phyloP scores from a whole-genome alignment of 2,888 invertebrate genomes.

The Melinaea menophilus region DNA sequence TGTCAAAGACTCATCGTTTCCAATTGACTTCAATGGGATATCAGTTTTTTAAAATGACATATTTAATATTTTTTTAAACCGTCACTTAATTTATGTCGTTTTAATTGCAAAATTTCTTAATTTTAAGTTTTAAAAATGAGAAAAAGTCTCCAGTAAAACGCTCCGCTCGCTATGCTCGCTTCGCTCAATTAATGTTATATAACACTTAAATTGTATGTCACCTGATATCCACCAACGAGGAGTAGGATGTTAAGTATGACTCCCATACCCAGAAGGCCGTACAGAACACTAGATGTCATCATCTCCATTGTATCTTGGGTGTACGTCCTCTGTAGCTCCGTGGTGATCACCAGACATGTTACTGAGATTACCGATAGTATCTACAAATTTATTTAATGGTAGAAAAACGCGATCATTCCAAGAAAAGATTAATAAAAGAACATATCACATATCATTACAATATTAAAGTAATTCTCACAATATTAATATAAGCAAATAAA shows the following conservation, averaged over 20 bases:
- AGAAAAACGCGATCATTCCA: conserved; percentile 5
- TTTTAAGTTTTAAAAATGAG: too few species aligned
- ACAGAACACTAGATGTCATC: conserved; percentile 58
- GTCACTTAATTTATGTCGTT: too few species aligned
- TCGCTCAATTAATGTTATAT: too few species aligned
- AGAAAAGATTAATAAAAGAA: too few species aligned
- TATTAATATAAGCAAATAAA: conserved; percentile 62
- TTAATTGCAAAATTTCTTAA: too few species aligned
- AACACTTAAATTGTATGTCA: conserved; percentile 29
- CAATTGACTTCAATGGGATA: too few species aligned
- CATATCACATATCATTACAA: too few species aligned
- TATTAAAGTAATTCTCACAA: conserved; percentile 55
- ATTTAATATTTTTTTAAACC: too few species aligned
- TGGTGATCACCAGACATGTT: conserved; percentile 54
- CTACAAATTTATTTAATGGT: conserved; percentile 38
- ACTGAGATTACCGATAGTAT: conserved; percentile 54
- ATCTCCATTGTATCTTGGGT: conserved; percentile 53
- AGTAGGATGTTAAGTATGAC: conserved; percentile 63
- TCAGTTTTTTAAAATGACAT: too few species aligned
- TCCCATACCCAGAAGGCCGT: conserved; percentile 67
- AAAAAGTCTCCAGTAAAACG: too few species aligned
- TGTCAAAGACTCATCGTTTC: too few species aligned
- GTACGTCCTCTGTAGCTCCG: conserved; percentile 50
- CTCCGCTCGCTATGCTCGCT: too few species aligned
- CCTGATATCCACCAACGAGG: conserved; percentile 64